These are phyloP conservation scores for Heterohyrax brucei DNA, from an alignment of 2,797 vertebrate species.

Conservation along the genomic window DNA sequence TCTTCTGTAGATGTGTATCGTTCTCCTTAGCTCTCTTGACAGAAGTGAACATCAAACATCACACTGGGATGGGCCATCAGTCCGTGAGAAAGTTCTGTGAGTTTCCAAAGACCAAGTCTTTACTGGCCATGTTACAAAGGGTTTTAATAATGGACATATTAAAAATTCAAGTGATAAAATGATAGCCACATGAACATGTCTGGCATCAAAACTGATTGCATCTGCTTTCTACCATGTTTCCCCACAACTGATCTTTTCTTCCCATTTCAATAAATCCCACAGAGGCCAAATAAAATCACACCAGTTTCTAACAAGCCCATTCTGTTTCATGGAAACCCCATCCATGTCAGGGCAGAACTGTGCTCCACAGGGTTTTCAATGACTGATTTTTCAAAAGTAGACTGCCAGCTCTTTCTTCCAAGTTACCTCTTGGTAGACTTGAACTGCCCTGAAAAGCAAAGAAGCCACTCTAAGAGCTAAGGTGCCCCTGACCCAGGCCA, in stretches of 20 bases:
- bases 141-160: neutral
- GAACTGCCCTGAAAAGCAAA: too few relatives aligned
- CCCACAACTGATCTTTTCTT: neutral
- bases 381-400: too few relatives aligned
- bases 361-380: too few relatives aligned
- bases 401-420: too few relatives aligned
- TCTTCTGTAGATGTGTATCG: neutral
- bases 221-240: neutral
- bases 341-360: too few relatives aligned
- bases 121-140: neutral
- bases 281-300: too few relatives aligned
- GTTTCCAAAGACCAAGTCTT: neutral
- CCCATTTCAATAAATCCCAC: neutral
- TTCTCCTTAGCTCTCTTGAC: neutral
- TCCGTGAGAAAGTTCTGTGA: neutral
- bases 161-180: slow-evolving; percentile 34
- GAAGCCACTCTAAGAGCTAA: too few relatives aligned
- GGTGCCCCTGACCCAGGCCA: too few relatives aligned
- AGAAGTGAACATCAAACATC: neutral
- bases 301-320: too few relatives aligned
- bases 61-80: fast-evolving
- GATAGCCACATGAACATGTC: neutral
- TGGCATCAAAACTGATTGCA: neutral
- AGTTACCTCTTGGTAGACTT: too few relatives aligned
- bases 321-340: too few relatives aligned